Evolutionary conservation across 2,113 vertebrate genomes (phyloP), one percentile per base, ranked within the genome.

Genomic region (Corydoras sp.): DNA sequence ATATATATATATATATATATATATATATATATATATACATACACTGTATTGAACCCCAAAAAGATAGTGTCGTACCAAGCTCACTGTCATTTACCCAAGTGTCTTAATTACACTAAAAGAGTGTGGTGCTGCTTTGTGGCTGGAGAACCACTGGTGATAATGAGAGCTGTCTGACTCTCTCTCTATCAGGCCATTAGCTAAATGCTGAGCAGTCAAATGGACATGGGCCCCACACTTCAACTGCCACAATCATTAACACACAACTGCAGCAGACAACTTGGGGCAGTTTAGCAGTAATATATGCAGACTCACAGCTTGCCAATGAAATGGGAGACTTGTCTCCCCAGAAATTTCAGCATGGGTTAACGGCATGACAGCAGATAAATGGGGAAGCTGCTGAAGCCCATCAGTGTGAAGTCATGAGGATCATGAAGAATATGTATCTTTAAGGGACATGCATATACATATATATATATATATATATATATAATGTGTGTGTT

Each of bases 111-210:
- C 60, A 63, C 72, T 68, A 66, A 76, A 81, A 61, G 67, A 51
- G 76, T 68, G 61, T 62, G 50, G 60, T 79, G 81, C 64, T 79
- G 74, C 83, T 80, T 82, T 77, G 65, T 9, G n/a, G 81, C 76
- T 73, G 80, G 77, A 79, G 73, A 81, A 84, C 84, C 82, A 77
- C 14, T 63, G 75, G 65, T 76, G 78, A 81, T 88, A 87, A 88
- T 51, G 68, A 86, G 80, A 77, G 69, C 74, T 78, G 80, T 64
- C 79, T 65, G 10, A 53, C n/a, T 68, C 55, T 66, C 72, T 69
- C 78, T 69, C 78, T 81, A 63, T 62, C 67, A 13, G 73, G 76
- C 80, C 83, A 85, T 86, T 84, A 85, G 82, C 3, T 56, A 31
- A 32, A 77, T 72, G 71, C 62, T 12, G 29, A 74, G 53, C 50